phyloP scores from a whole-genome alignment of 2,888 invertebrate species.

The Yponomeuta evonymella region DNA sequence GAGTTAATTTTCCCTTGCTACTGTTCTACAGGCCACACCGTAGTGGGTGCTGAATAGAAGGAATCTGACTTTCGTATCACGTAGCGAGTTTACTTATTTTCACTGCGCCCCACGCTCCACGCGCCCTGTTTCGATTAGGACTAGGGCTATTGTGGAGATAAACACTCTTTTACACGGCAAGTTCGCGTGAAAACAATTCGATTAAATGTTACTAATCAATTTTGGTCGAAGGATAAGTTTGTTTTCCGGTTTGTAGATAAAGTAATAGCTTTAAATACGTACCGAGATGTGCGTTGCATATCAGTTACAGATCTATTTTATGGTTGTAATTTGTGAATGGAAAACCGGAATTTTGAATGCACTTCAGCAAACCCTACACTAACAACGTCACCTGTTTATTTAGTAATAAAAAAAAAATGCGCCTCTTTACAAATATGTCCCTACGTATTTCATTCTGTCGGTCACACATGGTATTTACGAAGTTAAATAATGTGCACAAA shows the following conservation, averaged over 20 bases:
- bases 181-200: neutral
- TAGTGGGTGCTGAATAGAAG: conserved; percentile 52
- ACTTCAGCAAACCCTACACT: too few species aligned
- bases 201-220: neutral
- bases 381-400: too few species aligned
- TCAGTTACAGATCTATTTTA: too few species aligned
- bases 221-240: conserved; percentile 39
- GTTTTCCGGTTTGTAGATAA: conserved; percentile 34
- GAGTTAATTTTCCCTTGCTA: neutral
- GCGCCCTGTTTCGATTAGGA: neutral
- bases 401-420: too few species aligned
- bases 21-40: conserved; percentile 19
- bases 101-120: conserved; percentile 48
- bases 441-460: neutral
- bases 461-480: neutral
- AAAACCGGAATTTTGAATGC: too few species aligned
- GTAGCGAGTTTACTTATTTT: conserved; percentile 64
- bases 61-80: conserved; percentile 57
- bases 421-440: neutral
- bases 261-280: neutral
- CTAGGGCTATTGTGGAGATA: neutral
- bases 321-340: too few species aligned
- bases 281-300: too few species aligned
- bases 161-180: neutral
- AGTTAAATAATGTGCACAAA: conserved; percentile 2